A percentile compares a stretch with the other conserved stretches of the same genome.
phyloP scores from a whole-genome alignment of 2,797 vertebrate species.

The Lepilemur ruficaudatus region DNA sequence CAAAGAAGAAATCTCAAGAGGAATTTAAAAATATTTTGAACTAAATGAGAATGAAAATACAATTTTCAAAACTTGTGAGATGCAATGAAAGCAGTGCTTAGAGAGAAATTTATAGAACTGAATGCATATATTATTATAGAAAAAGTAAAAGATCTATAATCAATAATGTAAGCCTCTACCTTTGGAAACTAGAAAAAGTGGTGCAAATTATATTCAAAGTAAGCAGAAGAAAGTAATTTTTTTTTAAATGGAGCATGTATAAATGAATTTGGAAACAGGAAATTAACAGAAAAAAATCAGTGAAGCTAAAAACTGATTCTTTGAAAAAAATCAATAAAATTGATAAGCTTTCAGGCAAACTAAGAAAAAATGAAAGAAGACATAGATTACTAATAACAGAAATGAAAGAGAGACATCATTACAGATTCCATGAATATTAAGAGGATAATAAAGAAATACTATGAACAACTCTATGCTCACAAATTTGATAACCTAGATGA shows the following conservation, averaged over 20 bases:
- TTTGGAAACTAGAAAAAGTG: background rate
- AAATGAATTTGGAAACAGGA: background rate
- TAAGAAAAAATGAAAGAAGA: background rate
- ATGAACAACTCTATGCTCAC: background rate
- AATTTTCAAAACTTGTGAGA: background rate
- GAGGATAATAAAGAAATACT: background rate
- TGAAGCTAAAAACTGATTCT: background rate
- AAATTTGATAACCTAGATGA: background rate
- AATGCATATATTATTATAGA: background rate
- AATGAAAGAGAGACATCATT: background rate
- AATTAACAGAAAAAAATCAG: too few species aligned
- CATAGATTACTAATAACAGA: background rate
- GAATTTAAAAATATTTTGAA: background rate
- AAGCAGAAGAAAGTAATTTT: background rate
- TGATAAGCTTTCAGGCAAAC: background rate
- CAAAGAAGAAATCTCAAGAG: background rate
- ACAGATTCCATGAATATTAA: background rate
- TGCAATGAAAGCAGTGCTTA: background rate
- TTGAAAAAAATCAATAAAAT: background rate
- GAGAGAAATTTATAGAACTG: background rate
- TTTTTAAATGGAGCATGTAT: background rate
- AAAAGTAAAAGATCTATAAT: background rate
- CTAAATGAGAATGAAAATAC: background rate
- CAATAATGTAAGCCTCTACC: background rate
- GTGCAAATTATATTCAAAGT: background rate